phyloP scores from a whole-genome alignment of 2,113 vertebrate genomes.

The Leiothrix lutea region DNA sequence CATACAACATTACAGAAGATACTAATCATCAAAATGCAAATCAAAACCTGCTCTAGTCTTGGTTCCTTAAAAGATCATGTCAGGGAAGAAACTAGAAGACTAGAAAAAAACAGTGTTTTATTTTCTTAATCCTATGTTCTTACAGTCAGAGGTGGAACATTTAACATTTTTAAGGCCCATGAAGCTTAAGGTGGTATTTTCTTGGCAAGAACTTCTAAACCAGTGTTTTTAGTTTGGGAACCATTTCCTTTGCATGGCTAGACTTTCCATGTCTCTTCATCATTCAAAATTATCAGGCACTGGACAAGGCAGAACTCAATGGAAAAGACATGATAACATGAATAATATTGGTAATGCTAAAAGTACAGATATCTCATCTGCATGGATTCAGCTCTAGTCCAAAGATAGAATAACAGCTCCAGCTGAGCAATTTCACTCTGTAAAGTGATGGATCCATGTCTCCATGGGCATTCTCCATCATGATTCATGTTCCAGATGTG shows the following conservation, averaged over 20 bases:
- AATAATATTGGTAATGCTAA: neutral
- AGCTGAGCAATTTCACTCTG: neutral
- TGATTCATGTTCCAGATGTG: neutral
- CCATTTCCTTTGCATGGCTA: neutral
- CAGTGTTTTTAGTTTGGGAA: neutral
- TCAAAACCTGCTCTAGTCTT: neutral
- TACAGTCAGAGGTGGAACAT: neutral
- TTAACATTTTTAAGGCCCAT: neutral
- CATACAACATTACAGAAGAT: neutral
- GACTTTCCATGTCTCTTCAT: neutral
- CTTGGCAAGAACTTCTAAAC: neutral
- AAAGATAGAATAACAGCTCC: neutral
- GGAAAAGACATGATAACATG: neutral
- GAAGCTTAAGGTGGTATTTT: neutral
- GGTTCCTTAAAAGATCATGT: neutral
- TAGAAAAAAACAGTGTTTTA: neutral
- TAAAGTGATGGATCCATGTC: neutral
- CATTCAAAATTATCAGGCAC: neutral
- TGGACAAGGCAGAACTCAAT: neutral
- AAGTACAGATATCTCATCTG: neutral
- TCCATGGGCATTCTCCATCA: neutral
- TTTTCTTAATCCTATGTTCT: neutral
- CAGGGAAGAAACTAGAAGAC: neutral
- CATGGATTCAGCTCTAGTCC: neutral
- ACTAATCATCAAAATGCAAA: neutral